Conservation (phyloP, 2,797 vertebrate species). For the Mallotus villosus region DNA sequence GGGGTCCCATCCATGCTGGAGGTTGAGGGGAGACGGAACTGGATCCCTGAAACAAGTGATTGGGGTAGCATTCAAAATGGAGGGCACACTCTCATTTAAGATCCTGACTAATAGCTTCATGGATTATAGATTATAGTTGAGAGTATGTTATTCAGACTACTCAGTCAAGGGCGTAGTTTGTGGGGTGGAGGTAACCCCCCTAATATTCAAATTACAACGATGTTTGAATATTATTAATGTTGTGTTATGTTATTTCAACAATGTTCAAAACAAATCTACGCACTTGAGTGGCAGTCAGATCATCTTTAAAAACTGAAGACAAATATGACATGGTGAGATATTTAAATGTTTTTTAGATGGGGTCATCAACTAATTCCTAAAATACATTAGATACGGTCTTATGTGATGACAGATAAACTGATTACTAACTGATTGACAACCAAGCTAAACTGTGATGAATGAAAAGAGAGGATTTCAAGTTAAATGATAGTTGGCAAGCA, state of each 20-base stretch:
- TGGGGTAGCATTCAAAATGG: constrained; percentile 56
- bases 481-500: neutral
- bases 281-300: neutral
- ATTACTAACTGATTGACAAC: neutral
- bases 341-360: no score
- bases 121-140: neutral
- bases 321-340: neutral
- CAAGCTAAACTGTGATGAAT: constrained; percentile 3
- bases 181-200: neutral
- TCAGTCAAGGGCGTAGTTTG: neutral
- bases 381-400: neutral
- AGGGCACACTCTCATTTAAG: constrained; percentile 29
- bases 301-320: constrained; percentile 9
- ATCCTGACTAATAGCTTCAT: neutral
- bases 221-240: no score
- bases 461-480: neutral
- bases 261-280: no score
- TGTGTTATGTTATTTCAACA: no score
- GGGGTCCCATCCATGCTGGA: constrained; percentile 71
- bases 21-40: constrained; percentile 78
- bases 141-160: neutral
- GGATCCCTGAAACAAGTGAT: constrained; percentile 76
- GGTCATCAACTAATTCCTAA: no score
- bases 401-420: constrained; percentile 5
- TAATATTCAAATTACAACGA: no score